These are phyloP conservation scores for Malurus melanocephalus DNA, from an alignment of 2,113 vertebrate genomes.

Conservation along the genomic window DNA sequence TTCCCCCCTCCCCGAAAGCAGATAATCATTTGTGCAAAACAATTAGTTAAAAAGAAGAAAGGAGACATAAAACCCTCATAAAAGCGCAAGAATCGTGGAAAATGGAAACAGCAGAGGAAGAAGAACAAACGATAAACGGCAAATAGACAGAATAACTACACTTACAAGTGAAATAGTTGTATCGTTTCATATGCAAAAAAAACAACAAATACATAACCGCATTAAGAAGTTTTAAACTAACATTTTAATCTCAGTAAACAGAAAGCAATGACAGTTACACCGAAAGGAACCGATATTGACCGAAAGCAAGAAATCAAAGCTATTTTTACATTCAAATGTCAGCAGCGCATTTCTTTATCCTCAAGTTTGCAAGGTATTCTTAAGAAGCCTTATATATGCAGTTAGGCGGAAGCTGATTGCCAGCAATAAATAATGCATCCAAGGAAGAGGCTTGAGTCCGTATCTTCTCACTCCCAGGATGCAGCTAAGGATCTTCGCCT, in stretches of 20 bases:
- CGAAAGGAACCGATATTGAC: background rate
- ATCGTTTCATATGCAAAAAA: conserved; percentile 1
- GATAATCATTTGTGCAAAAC: background rate
- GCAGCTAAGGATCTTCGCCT: conserved; percentile 51
- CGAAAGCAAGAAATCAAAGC: background rate
- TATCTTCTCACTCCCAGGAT: conserved; percentile 58
- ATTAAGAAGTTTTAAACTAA: background rate
- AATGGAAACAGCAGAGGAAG: background rate
- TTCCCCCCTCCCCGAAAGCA: background rate
- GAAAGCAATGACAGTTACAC: background rate
- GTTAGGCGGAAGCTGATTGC: conserved; percentile 30
- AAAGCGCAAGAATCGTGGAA: background rate
- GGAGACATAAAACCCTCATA: background rate
- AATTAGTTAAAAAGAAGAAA: background rate
- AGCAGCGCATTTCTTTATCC: conserved; percentile 4
- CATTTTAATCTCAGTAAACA: background rate
- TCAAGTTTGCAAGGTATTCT: conserved; percentile 50
- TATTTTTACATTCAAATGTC: conserved; percentile 20
- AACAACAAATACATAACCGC: background rate
- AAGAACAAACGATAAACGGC: background rate
- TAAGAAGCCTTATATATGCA: conserved; percentile 20
- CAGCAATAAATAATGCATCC: conserved; percentile 43
- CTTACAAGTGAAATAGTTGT: background rate
- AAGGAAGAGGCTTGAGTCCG: conserved; percentile 15
- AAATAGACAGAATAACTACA: background rate